A percentile compares a stretch with the other conserved stretches of the same genome.
These are phyloP conservation scores for Andrena marginata DNA, from an alignment of 2,888 invertebrate species.

Conservation along the genomic window DNA sequence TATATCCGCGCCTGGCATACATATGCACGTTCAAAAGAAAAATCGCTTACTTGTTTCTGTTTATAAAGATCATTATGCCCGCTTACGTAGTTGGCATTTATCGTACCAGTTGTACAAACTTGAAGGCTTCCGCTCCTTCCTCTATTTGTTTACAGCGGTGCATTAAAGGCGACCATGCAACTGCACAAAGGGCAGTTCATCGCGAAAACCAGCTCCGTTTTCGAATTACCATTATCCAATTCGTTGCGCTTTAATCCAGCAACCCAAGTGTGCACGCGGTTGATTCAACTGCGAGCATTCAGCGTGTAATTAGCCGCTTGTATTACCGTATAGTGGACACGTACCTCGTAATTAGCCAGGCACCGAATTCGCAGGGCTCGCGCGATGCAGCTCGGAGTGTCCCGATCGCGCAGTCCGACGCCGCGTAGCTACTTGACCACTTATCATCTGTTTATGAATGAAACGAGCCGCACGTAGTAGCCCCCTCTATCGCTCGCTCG, in stretches of 20 bases:
- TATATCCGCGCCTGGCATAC: slow-evolving; percentile 15
- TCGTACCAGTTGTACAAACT: slow-evolving; percentile 16
- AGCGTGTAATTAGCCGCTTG: too few relatives aligned
- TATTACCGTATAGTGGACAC: neutral
- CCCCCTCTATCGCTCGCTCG: slow-evolving; percentile 37
- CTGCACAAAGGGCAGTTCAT: too few relatives aligned
- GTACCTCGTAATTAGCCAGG: neutral
- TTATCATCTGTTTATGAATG: slow-evolving; percentile 69
- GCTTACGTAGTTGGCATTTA: slow-evolving; percentile 35
- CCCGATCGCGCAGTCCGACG: neutral
- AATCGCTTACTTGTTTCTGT: slow-evolving; percentile 44
- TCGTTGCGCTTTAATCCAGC: too few relatives aligned
- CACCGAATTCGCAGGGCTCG: slow-evolving; percentile 8
- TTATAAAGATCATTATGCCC: slow-evolving; percentile 37
- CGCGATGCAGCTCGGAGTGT: slow-evolving; percentile 49
- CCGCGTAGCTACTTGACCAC: slow-evolving; percentile 57
- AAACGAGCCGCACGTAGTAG: slow-evolving; percentile 54
- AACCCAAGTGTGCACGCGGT: too few relatives aligned
- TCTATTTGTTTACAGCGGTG: neutral
- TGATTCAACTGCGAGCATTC: too few relatives aligned
- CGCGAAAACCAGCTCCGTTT: too few relatives aligned
- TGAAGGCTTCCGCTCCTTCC: neutral
- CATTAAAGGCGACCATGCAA: neutral
- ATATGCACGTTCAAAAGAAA: slow-evolving; percentile 10
- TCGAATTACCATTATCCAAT: too few relatives aligned